These are phyloP conservation scores for Euleptes europaea DNA, from an alignment of 2,113 vertebrate species.

Conservation along the genomic window DNA sequence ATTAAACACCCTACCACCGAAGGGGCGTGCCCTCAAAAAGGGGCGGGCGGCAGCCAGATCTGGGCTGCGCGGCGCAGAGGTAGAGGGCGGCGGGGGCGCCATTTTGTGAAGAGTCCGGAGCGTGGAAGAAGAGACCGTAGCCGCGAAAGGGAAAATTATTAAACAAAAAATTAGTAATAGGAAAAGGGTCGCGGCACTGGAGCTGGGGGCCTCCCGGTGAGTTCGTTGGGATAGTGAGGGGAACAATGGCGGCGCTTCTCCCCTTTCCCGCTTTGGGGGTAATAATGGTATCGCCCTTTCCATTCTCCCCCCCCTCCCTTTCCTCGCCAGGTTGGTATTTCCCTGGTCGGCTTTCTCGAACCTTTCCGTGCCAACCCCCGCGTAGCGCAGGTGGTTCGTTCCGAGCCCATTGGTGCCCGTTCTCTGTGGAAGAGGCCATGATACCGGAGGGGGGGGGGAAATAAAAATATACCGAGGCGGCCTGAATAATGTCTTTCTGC, in stretches of 20 bases:
- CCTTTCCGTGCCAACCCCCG: not conserved
- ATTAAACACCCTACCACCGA: slow-evolving; percentile 29
- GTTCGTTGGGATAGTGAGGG: not conserved
- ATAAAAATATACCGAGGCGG: too few relatives aligned
- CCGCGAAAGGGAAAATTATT: not conserved
- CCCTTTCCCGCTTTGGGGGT: too few relatives aligned
- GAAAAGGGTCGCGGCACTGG: not conserved
- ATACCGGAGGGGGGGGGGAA: not conserved
- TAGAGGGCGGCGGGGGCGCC: slow-evolving; percentile 64
- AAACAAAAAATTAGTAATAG: not conserved
- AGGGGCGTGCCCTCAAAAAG: slow-evolving; percentile 1
- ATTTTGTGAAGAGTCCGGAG: slow-evolving; percentile 66
- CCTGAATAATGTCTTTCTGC: too few relatives aligned
- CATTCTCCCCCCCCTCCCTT: not conserved
- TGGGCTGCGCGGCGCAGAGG: slow-evolving; percentile 54
- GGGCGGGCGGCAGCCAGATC: slow-evolving; percentile 29
- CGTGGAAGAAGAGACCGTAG: not conserved
- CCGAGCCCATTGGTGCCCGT: not conserved
- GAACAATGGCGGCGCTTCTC: not conserved
- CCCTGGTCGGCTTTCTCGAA: not conserved
- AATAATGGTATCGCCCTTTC: not conserved
- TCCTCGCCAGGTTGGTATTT: not conserved
- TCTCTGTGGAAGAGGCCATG: not conserved
- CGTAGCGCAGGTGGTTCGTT: not conserved
- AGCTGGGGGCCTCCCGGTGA: slow-evolving; percentile 18